phyloP scores from a whole-genome alignment of 2,113 vertebrate genomes.

The Acrocephalus arundinaceus region DNA sequence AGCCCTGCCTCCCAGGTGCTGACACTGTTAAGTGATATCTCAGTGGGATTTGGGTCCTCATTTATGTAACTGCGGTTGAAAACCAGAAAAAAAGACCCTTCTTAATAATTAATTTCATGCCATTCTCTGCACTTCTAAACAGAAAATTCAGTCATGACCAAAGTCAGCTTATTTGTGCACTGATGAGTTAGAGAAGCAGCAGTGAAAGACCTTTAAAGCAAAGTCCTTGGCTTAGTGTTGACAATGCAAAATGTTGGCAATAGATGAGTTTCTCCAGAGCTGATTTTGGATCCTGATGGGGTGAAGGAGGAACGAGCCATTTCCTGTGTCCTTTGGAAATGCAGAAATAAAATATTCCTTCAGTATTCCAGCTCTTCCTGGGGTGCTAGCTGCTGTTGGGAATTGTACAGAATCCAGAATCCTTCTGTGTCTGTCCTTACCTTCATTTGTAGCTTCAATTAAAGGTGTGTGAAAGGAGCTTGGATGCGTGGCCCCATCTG shows the following conservation, averaged over 20 bases:
- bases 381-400: neutral
- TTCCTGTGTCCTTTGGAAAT: neutral
- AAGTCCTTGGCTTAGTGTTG: neutral
- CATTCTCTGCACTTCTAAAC: neutral
- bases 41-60: neutral
- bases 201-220: neutral
- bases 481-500: neutral
- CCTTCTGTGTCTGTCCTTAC: neutral
- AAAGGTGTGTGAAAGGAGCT: neutral
- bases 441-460: neutral
- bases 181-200: neutral
- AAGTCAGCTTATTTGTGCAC: neutral
- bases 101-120: constrained; percentile 20
- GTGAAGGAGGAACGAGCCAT: neutral
- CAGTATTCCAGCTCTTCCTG: neutral
- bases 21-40: constrained; percentile 27
- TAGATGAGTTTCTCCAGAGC: neutral
- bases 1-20: neutral
- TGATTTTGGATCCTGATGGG: neutral
- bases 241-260: neutral
- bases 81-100: neutral
- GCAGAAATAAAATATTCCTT: neutral
- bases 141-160: neutral
- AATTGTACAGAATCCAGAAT: neutral
- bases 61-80: neutral